phyloP scores from a whole-genome alignment of 1,140 invertebrate genomes.

The Zaprionus kolodkinae region DNA sequence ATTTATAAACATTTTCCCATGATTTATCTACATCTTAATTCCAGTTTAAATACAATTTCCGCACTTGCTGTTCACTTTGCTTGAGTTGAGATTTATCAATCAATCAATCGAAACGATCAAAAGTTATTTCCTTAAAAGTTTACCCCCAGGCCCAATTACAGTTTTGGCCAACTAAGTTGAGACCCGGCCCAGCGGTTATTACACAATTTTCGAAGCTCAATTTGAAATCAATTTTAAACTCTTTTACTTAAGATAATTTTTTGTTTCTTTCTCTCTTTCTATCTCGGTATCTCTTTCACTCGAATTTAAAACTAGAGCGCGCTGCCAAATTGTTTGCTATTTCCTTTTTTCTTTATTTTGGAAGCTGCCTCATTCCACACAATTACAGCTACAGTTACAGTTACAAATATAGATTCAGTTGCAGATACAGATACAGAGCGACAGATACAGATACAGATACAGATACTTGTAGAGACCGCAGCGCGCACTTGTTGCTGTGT shows the following conservation, averaged over 20 bases:
- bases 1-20: neutral
- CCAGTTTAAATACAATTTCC: slow-evolving; percentile 1
- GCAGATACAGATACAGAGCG: slow-evolving; percentile 8
- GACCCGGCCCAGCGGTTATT: slow-evolving; percentile 32
- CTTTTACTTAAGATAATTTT: slow-evolving; percentile 59
- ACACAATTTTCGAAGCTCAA: slow-evolving; percentile 47
- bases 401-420: slow-evolving; percentile 10
- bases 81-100: neutral
- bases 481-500: slow-evolving; percentile 37
- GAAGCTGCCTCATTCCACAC: slow-evolving; percentile 65
- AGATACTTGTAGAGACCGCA: slow-evolving; percentile 4
- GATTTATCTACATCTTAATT: neutral
- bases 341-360: slow-evolving; percentile 30
- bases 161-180: slow-evolving; percentile 5
- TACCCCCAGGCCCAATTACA: neutral
- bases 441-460: slow-evolving; percentile 16
- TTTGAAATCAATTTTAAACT: slow-evolving; percentile 69
- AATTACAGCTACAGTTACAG: neutral
- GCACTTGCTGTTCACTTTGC: neutral
- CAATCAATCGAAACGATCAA: neutral
- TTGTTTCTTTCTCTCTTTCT: slow-evolving; percentile 15
- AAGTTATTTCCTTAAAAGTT: slow-evolving; percentile 12
- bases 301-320: slow-evolving; percentile 58
- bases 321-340: slow-evolving; percentile 51
- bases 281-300: slow-evolving; percentile 9